These are phyloP conservation scores for Brotogeris chrysoptera DNA, from an alignment of 2,797 vertebrate genomes.

Conservation along the genomic window DNA sequence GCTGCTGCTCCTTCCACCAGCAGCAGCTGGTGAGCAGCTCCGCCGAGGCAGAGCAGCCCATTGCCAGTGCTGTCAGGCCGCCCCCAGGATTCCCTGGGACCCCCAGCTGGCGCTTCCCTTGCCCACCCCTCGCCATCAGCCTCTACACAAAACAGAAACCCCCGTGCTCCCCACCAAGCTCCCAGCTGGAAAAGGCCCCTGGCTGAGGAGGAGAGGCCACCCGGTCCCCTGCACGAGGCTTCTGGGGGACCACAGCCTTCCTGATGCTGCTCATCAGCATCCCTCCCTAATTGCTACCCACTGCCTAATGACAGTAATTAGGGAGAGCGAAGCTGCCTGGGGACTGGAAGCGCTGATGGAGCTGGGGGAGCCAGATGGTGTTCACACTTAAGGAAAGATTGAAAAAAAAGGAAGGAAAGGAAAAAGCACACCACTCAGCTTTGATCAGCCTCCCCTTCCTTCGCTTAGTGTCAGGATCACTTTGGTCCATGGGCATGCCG, in stretches of 20 bases:
- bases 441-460: conserved; percentile 24
- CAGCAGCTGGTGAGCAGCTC: background rate
- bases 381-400: conserved; percentile 57
- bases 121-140: background rate
- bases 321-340: conserved; percentile 58
- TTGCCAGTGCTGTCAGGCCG: background rate
- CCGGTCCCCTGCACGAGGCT: background rate
- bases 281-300: conserved; percentile 63
- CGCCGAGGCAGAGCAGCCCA: background rate
- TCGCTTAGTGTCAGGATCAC: background rate
- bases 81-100: background rate
- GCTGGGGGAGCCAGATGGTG: conserved; percentile 70
- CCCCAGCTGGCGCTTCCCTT: background rate
- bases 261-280: conserved; percentile 54
- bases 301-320: conserved; percentile 73
- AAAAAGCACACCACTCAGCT: background rate
- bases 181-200: background rate
- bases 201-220: background rate
- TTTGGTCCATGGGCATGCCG: background rate
- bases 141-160: background rate
- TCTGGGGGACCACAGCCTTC: conserved; percentile 16
- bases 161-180: background rate
- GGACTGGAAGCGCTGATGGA: conserved; percentile 65
- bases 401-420: background rate
- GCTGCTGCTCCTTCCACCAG: background rate